A percentile compares a stretch with the other conserved stretches of the same genome.
These are phyloP conservation scores for Noctua janthe DNA, from an alignment of 2,888 invertebrate genomes.

Conservation along the genomic window DNA sequence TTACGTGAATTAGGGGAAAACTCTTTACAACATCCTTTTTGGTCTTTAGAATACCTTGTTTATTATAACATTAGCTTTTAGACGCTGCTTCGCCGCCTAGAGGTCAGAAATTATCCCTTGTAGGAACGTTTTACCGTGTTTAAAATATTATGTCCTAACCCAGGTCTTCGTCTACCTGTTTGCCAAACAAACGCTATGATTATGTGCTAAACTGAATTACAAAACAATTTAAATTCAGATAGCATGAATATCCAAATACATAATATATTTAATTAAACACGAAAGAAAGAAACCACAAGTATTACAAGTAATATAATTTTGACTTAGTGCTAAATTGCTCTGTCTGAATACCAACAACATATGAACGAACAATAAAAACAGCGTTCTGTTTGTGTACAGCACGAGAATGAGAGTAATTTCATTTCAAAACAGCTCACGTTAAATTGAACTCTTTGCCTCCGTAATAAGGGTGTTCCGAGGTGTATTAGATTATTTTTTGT, in stretches of 20 bases:
- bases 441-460: conserved; percentile 61
- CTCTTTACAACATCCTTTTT: not conserved
- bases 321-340: conserved; percentile 62
- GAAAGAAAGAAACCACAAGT: conserved; percentile 20
- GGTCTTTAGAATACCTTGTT: not conserved
- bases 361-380: conserved; percentile 70
- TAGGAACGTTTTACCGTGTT: not conserved
- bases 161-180: not conserved
- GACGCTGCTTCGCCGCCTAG: not conserved
- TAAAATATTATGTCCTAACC: not conserved
- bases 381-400: conserved; percentile 55
- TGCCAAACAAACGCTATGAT: not conserved
- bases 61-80: not conserved
- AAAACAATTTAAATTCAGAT: not conserved
- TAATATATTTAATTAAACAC: conserved; percentile 24
- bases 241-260: not conserved
- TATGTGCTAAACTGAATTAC: not conserved
- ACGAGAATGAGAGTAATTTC: conserved; percentile 60
- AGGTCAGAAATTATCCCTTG: not conserved
- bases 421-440: conserved; percentile 27
- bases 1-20: not conserved
- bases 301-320: conserved; percentile 42
- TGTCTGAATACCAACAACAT: conserved; percentile 65
- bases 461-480: conserved; percentile 48
- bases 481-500: conserved; percentile 68